Conservation (phyloP, 64 coral and sea anemone species). For the Dendronephthya gigantea region DNA sequence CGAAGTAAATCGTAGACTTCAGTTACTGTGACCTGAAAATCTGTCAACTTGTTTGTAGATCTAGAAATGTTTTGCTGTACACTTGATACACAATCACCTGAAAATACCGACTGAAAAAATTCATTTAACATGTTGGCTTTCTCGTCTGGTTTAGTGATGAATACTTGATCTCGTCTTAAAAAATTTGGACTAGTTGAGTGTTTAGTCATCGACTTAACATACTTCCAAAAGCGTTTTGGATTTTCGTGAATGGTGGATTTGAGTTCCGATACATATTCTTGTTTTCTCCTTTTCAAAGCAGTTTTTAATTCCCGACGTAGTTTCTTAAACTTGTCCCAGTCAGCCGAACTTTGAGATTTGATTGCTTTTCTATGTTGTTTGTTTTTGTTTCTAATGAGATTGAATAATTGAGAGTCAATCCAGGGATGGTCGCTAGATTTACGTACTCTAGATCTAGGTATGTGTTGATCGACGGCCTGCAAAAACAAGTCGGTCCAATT, state of each 20-base stretch:
- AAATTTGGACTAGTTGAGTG: neutral
- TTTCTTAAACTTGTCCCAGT: neutral
- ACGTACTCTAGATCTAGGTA: too few relatives aligned
- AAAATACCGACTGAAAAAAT: too few relatives aligned
- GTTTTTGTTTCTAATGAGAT: neutral
- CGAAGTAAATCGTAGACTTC: too few relatives aligned
- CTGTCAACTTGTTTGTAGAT: too few relatives aligned
- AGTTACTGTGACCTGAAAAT: too few relatives aligned
- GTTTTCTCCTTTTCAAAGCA: neutral
- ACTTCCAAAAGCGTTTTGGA: neutral
- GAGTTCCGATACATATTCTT: neutral
- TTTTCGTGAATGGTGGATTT: neutral
- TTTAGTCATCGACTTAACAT: neutral
- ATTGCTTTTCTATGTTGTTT: neutral
- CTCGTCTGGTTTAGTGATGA: neutral
- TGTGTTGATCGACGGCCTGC: too few relatives aligned
- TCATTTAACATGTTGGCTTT: too few relatives aligned
- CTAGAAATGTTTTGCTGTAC: too few relatives aligned
- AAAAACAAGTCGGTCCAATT: too few relatives aligned
- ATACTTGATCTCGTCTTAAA: neutral
- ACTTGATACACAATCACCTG: too few relatives aligned
- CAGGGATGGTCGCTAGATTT: too few relatives aligned
- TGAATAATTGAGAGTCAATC: too few relatives aligned
- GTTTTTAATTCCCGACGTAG: neutral
- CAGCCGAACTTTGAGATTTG: neutral